Conservation (phyloP, 2,888 invertebrate species). For the Monoplex corrugatus region DNA sequence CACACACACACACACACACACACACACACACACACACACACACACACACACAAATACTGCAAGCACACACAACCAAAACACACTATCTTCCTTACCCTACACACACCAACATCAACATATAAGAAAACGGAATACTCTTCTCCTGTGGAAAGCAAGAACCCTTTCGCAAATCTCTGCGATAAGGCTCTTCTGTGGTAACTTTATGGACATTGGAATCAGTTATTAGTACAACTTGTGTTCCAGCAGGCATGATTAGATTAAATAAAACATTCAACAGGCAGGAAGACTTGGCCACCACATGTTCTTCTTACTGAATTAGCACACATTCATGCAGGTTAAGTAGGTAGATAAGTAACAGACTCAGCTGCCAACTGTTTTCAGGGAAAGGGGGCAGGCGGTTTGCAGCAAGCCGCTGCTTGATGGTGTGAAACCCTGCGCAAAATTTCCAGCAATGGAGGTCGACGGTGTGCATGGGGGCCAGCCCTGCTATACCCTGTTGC, state of each 20-base stretch:
- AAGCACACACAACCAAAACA: not conserved
- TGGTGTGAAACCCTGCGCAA: not conserved
- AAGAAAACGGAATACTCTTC: not conserved
- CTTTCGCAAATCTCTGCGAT: not conserved
- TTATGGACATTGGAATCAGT: not conserved
- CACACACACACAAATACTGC: not conserved
- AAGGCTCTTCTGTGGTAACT: slow-evolving; percentile 26
- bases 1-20: not conserved
- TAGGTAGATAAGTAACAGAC: not conserved
- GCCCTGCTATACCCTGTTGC: slow-evolving; percentile 51
- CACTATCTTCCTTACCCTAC: not conserved
- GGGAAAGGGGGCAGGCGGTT: not conserved
- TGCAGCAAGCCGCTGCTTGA: slow-evolving; percentile 1
- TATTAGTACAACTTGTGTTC: not conserved
- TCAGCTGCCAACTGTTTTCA: not conserved
- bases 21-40: not conserved
- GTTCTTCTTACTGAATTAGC: not conserved
- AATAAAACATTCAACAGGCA: not conserved
- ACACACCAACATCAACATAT: not conserved
- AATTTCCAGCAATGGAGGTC: not conserved
- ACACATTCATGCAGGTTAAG: not conserved
- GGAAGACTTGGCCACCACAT: not conserved
- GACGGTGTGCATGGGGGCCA: not conserved
- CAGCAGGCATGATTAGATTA: not conserved
- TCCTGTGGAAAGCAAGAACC: not conserved